phyloP scores from a whole-genome alignment of 2,113 vertebrate species.

The Tenrec ecaudatus region DNA sequence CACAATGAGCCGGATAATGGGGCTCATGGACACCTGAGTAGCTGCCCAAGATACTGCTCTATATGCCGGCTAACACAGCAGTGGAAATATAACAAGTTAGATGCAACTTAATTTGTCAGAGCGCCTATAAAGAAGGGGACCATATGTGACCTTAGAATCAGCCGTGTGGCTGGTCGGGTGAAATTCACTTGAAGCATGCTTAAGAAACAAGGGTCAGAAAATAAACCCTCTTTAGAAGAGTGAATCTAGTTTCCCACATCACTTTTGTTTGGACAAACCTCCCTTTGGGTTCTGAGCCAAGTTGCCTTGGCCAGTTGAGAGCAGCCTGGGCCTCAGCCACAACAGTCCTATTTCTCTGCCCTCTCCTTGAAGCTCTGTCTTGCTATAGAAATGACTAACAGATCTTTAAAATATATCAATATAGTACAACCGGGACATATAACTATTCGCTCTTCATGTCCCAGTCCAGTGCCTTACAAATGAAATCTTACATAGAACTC shows the following conservation, averaged over 20 bases:
- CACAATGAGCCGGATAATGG: background rate
- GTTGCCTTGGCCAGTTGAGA: background rate
- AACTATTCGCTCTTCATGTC: background rate
- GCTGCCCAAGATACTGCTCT: constrained; percentile 39
- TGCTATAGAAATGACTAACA: background rate
- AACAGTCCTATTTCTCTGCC: background rate
- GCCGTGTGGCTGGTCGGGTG: constrained; percentile 54
- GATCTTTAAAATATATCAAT: background rate
- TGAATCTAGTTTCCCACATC: constrained; percentile 45
- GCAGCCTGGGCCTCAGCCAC: background rate
- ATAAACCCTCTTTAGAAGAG: constrained; percentile 42
- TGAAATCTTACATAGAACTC: background rate
- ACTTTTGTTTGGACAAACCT: constrained; percentile 39
- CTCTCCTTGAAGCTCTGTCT: background rate
- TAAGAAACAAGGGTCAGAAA: constrained; percentile 69
- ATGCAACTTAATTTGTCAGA: constrained; percentile 38
- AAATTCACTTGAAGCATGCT: constrained; percentile 58
- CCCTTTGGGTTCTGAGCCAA: constrained; percentile 38
- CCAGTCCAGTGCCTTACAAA: background rate
- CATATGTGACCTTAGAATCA: constrained; percentile 52
- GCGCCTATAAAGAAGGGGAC: constrained; percentile 40
- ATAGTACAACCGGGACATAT: background rate
- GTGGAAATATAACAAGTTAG: constrained; percentile 63
- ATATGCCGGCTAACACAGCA: constrained; percentile 57
- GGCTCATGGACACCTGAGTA: constrained; percentile 46